phyloP scores from a whole-genome alignment of 2,888 invertebrate genomes.

The Adelognathus sp. region DNA sequence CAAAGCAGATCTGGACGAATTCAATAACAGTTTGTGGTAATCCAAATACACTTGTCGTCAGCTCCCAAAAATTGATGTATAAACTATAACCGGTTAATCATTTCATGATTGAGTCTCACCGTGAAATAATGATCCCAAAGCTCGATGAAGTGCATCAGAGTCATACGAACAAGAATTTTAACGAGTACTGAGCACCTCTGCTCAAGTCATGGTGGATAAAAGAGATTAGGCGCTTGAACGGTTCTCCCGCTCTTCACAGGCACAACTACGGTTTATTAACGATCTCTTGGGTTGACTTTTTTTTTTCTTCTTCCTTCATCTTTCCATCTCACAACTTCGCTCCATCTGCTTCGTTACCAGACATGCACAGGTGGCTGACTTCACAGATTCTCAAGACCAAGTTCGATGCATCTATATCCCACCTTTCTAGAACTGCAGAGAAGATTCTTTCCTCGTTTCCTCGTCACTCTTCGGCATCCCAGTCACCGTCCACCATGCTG shows the following conservation, averaged over 20 bases:
- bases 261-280: slow-evolving; percentile 75
- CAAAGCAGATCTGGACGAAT: background rate
- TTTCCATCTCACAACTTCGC: background rate
- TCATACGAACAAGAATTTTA: background rate
- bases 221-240: slow-evolving; percentile 74
- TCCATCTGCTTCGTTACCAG: slow-evolving; percentile 23
- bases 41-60: background rate
- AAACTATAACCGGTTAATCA: no score
- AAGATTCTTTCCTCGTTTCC: background rate
- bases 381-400: background rate
- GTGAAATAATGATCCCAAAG: background rate
- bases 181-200: slow-evolving; percentile 67
- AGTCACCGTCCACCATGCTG: slow-evolving; percentile 4
- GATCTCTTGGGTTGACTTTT: slow-evolving; percentile 49
- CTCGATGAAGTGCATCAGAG: background rate
- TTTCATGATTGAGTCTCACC: no score
- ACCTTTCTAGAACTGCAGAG: slow-evolving; percentile 13
- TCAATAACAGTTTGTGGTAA: background rate
- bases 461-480: slow-evolving; percentile 35
- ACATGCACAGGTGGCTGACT: slow-evolving; percentile 25
- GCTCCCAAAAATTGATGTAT: no score
- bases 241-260: slow-evolving; percentile 66
- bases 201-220: slow-evolving; percentile 75
- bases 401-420: background rate
- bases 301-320: slow-evolving; percentile 6